Conservation (phyloP, 2,888 invertebrate species). For the Aleiodes leptofemur region DNA sequence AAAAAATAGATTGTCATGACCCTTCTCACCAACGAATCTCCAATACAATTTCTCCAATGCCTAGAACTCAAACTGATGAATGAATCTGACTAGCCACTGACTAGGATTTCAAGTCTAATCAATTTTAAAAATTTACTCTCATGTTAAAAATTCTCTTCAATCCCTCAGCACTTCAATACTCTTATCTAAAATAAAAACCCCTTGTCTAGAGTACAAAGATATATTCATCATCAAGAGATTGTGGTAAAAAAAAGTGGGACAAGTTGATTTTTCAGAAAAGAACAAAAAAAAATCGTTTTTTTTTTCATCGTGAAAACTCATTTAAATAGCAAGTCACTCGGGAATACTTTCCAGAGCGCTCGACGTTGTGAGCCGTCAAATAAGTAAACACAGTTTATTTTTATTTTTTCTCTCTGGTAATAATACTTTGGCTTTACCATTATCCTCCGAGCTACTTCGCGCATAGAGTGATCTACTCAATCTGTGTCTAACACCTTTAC, state of each 20-base stretch:
- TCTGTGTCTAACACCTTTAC: constrained; percentile 77
- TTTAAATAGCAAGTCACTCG: constrained; percentile 61
- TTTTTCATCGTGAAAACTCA: not conserved
- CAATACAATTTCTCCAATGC: constrained; percentile 42
- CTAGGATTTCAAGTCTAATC: constrained; percentile 1
- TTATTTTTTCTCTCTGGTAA: constrained; percentile 71
- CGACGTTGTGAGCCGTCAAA: constrained; percentile 73
- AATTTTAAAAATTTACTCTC: not conserved
- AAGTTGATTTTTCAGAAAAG: not conserved
- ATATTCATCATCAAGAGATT: constrained; percentile 9
- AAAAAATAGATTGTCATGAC: constrained; percentile 71
- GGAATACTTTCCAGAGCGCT: constrained; percentile 72
- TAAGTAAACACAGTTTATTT: constrained; percentile 71
- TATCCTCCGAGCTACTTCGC: constrained; percentile 70
- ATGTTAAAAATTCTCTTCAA: not conserved
- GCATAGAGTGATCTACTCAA: constrained; percentile 78
- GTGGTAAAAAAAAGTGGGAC: not conserved
- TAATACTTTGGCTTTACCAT: constrained; percentile 66
- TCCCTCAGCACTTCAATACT: not conserved
- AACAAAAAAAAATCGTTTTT: not conserved
- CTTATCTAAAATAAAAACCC: not conserved
- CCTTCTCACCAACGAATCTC: constrained; percentile 39
- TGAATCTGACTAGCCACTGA: constrained; percentile 6
- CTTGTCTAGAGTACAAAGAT: not conserved
- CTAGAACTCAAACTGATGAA: constrained; percentile 14